Percentiles rank a stretch among this genome's conserved stretches.
These are phyloP conservation scores for Pissodes strobi DNA, from an alignment of 1,140 invertebrate genomes.

Conservation along the genomic window DNA sequence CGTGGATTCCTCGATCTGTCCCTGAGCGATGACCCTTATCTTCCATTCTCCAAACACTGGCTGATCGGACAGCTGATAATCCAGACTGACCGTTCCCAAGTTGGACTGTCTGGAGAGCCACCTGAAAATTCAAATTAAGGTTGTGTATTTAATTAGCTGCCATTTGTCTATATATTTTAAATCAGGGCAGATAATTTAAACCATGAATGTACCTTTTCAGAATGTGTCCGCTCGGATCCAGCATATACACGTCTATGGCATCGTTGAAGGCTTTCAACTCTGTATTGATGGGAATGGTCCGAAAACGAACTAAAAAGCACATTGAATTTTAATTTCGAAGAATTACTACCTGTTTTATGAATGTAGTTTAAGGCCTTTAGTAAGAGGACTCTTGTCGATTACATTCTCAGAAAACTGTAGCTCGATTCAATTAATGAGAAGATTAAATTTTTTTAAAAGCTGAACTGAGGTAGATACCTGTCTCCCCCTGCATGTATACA, in stretches of 20 bases:
- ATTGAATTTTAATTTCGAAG: too few species aligned
- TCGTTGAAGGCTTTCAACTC: slow-evolving; percentile 85
- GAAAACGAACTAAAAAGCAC: slow-evolving; percentile 77
- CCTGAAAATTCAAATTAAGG: slow-evolving; percentile 50
- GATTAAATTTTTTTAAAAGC: too few species aligned
- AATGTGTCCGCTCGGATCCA: slow-evolving; percentile 83
- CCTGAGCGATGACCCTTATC: slow-evolving; percentile 83
- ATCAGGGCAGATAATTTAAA: neutral
- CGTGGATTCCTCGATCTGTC: slow-evolving; percentile 81
- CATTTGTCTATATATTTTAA: too few species aligned
- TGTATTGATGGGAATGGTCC: slow-evolving; percentile 87
- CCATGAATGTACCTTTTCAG: slow-evolving; percentile 66
- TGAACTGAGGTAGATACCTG: too few species aligned
- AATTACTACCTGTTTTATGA: too few species aligned
- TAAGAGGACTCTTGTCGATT: too few species aligned
- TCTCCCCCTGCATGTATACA: slow-evolving; percentile 92
- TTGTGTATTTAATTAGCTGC: neutral
- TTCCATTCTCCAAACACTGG: slow-evolving; percentile 91
- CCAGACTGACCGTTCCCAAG: slow-evolving; percentile 86
- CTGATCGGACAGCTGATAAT: slow-evolving; percentile 89
- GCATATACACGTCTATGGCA: slow-evolving; percentile 86
- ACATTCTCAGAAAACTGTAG: too few species aligned
- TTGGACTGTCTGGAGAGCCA: slow-evolving; percentile 90
- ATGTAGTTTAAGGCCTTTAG: neutral
- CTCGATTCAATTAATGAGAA: too few species aligned